A percentile compares a stretch with the other conserved stretches of the same genome.
Evolutionary conservation across 2,888 invertebrate species (phyloP).

Genomic region (Lochmaea capreae): DNA sequence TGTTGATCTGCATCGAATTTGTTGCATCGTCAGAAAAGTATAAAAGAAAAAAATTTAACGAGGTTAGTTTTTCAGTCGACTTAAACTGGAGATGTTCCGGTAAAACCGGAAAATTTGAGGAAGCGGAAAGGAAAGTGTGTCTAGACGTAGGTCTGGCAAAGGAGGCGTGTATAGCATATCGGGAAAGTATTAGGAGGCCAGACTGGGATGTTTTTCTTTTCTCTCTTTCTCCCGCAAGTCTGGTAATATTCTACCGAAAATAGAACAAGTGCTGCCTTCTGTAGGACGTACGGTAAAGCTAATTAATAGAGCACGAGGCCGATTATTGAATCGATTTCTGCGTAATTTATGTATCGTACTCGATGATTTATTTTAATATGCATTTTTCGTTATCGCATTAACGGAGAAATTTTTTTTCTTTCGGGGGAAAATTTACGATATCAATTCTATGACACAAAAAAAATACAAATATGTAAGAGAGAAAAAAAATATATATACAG

Average conservation of each 20-base stretch:
- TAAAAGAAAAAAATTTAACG: neutral
- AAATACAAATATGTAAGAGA: too few species aligned
- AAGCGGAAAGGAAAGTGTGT: constrained; percentile 15
- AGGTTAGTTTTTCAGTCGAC: constrained; percentile 7
- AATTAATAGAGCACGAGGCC: neutral
- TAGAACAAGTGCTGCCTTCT: constrained; percentile 1
- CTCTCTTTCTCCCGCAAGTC: neutral
- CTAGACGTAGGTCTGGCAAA: constrained; percentile 15
- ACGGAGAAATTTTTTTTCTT: too few species aligned
- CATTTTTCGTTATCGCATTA: too few species aligned
- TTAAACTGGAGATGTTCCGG: neutral
- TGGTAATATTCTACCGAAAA: neutral
- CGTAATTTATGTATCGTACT: too few species aligned
- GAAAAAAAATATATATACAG: too few species aligned
- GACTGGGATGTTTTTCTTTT: neutral
- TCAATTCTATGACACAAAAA: too few species aligned
- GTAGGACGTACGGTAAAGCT: neutral
- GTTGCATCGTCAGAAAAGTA: too few species aligned
- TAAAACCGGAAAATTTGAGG: constrained; percentile 11
- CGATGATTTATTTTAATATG: too few species aligned
- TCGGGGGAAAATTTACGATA: neutral
- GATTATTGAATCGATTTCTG: neutral
- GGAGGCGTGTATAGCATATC: neutral
- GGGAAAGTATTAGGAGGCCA: neutral
- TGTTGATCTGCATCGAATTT: too few species aligned